Base-by-base conservation (phyloP, 1,140 invertebrate species). In the Notospermus geniculatus region DNA sequence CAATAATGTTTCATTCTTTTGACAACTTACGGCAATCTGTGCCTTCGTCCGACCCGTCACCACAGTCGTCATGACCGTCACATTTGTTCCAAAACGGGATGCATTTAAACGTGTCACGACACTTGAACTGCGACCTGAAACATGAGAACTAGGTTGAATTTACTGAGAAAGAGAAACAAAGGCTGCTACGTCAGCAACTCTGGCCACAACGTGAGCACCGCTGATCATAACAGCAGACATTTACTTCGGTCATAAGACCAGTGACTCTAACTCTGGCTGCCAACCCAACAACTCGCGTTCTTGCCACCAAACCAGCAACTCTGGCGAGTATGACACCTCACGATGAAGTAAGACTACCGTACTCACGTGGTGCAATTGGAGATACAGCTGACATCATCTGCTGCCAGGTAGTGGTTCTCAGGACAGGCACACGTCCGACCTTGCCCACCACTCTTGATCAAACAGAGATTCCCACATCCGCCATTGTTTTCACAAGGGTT, bases 31-130 rank as follows among this genome's bases (percentile, higher is more conserved):
- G 32, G 32, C 32, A 36, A 15, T 36, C 32, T 36, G 32, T 4
- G 32, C 32, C 32, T 84, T 99, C 97, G 78, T 99, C 96, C 2
- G 90, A 91, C 11, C 89, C 90, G 78, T 98, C 96, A 0, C 91
- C 91, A 75, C 95, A 97, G 71, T 97, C 95, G 0, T 90, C 86
- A 74, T 97, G 93, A 0, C 67, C 67, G 67, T 87, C 87, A 78
- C 86, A 88, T 67, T 79, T 80, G 87, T 86, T 87, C 84, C 84
- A 86, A 58, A 82, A 83, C 17, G 86, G 86, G 60, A 88, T 87
- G 71, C 87, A 87, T 62, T 92, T 92, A 71, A 87, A 89, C 0
- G 87, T 88, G 13, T 84, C 78, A 2, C 82, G 76, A 75, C 91
- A 93, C 39, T 88, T 84, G 76, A 93, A 91, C 79, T 93, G 89